Conservation (phyloP, 2,113 vertebrate genomes). For the Sylvia atricapilla region DNA sequence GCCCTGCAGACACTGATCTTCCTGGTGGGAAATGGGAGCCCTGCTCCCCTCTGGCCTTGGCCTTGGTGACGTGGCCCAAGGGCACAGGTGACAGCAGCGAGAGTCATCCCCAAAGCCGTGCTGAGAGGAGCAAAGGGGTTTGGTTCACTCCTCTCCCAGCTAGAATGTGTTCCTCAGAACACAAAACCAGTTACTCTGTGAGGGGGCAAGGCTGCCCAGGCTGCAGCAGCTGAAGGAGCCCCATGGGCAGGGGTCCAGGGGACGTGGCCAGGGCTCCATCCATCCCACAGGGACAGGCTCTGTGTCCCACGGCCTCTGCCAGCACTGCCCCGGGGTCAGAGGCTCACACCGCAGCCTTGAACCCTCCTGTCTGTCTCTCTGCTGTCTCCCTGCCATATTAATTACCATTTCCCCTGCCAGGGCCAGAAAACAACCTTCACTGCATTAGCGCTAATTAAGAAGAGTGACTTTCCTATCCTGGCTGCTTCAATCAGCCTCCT, state of each 20-base stretch:
- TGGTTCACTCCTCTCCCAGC: too few species aligned
- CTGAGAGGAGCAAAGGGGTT: not conserved
- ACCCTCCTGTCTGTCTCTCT: conserved; percentile 67
- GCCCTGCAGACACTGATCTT: not conserved
- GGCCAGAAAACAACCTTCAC: conserved; percentile 68
- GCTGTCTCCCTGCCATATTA: conserved; percentile 70
- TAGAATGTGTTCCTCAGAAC: not conserved
- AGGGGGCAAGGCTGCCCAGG: not conserved
- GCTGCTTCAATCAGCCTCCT: conserved; percentile 32
- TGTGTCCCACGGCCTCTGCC: conserved; percentile 8
- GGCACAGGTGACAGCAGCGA: accelerated
- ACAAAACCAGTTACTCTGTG: not conserved
- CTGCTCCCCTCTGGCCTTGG: not conserved
- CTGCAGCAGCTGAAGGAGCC: not conserved
- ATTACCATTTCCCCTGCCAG: conserved; percentile 73
- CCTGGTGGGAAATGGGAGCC: not conserved
- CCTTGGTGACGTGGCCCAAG: accelerated
- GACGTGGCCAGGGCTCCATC: not conserved
- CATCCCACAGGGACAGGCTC: conserved; percentile 6
- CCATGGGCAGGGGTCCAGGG: not conserved
- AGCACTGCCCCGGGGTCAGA: conserved; percentile 55
- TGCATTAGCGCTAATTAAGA: conserved; percentile 79
- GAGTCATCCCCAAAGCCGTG: accelerated
- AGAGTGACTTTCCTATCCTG: conserved; percentile 60
- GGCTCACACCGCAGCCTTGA: conserved; percentile 71